Evolutionary conservation across 2,113 vertebrate species (phyloP).

Genomic region (Telmatochromis sp.): DNA sequence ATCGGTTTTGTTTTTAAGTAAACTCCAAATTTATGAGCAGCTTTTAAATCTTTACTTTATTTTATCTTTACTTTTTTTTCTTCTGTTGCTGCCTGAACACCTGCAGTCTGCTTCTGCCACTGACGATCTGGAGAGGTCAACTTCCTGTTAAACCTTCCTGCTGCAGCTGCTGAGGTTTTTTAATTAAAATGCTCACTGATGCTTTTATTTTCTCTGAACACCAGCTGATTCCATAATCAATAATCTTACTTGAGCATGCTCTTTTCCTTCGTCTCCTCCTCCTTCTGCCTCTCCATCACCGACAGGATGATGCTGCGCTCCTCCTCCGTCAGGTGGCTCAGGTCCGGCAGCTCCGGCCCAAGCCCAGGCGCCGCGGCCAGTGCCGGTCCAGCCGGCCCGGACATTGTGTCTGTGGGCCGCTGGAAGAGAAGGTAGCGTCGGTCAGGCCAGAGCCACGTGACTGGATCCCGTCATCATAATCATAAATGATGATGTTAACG

Average conservation of each 20-base stretch:
- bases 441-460: background rate
- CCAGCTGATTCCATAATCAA: background rate
- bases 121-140: background rate
- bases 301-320: constrained; percentile 90
- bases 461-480: background rate
- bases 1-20: background rate
- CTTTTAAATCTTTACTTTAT: background rate
- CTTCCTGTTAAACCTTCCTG: background rate
- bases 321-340: constrained; percentile 94
- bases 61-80: background rate
- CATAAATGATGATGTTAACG: background rate
- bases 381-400: constrained; percentile 81
- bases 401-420: constrained; percentile 73
- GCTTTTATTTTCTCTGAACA: background rate
- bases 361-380: constrained; percentile 59
- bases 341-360: constrained; percentile 82
- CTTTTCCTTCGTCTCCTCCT: constrained; percentile 93
- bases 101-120: background rate
- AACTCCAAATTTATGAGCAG: background rate
- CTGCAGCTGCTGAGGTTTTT: background rate
- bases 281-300: constrained; percentile 90
- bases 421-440: background rate
- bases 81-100: background rate
- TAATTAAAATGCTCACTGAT: background rate
- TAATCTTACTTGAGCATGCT: constrained; percentile 85